Evolutionary conservation across 2,888 invertebrate genomes (phyloP).

Genomic region (Isoperla grammatica): DNA sequence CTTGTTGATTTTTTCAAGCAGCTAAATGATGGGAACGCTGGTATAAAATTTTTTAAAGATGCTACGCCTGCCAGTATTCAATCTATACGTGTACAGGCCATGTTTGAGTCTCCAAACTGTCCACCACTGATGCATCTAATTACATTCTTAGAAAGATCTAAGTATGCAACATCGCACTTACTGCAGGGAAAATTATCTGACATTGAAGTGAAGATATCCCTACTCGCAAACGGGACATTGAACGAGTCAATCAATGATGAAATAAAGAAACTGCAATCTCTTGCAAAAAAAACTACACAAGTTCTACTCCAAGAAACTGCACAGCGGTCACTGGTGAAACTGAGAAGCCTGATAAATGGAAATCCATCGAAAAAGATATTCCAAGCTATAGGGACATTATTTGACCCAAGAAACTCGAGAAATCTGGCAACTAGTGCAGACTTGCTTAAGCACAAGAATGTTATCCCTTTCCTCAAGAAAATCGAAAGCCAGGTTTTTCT

Average conservation of each 20-base stretch:
- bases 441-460: not conserved
- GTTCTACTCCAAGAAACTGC: not conserved
- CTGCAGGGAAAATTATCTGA: not conserved
- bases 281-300: no score
- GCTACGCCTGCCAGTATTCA: no score
- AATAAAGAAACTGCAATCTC: no score
- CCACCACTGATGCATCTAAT: not conserved
- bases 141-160: not conserved
- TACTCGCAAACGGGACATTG: no score
- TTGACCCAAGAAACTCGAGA: not conserved
- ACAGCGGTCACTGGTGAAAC: not conserved
- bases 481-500: no score
- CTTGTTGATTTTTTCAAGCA: slow-evolving; percentile 2
- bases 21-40: not conserved
- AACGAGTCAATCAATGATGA: no score
- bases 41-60: not conserved
- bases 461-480: no score
- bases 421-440: not conserved
- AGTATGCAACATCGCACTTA: not conserved
- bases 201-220: not conserved
- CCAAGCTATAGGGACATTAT: not conserved
- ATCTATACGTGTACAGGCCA: no score
- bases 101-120: no score
- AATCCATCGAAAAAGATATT: not conserved
- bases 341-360: not conserved